Conservation (phyloP, 1,140 invertebrate species). For the Hylyphantes graminicola region DNA sequence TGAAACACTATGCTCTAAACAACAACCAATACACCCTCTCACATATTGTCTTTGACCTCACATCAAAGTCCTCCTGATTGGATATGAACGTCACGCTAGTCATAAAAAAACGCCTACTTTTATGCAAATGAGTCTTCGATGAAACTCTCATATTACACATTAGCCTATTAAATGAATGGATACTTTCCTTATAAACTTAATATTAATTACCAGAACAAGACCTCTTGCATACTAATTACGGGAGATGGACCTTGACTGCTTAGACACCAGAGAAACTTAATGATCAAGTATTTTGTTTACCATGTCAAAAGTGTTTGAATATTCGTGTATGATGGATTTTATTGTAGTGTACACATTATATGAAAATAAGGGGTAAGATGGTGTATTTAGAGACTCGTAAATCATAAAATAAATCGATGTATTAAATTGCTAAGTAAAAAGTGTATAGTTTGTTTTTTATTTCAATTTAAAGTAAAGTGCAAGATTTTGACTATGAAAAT, state of each 20-base stretch:
- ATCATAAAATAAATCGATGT: no score
- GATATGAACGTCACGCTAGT: constrained; percentile 40
- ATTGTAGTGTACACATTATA: no score
- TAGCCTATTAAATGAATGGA: not conserved
- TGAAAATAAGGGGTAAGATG: no score
- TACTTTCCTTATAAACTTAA: constrained; percentile 10
- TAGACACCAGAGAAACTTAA: constrained; percentile 22
- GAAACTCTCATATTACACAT: constrained; percentile 30
- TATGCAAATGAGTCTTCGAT: constrained; percentile 32
- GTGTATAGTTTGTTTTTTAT: no score
- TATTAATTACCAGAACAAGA: constrained; percentile 24
- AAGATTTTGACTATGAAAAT: no score
- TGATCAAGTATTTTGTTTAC: constrained; percentile 7
- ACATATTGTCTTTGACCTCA: constrained; percentile 37
- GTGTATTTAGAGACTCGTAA: no score
- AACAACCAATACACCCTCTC: no score
- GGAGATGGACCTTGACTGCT: constrained; percentile 16
- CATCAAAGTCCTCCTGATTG: constrained; percentile 34
- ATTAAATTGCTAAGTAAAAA: no score
- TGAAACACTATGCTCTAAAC: no score
- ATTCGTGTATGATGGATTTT: not conserved
- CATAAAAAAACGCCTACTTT: constrained; percentile 35
- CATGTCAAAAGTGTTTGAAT: constrained; percentile 12
- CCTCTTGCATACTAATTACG: constrained; percentile 32
- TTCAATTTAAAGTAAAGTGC: no score